Percentiles rank a stretch among this genome's conserved stretches.
These are phyloP conservation scores for Nannoperca obscura DNA, from an alignment of 2,797 vertebrate genomes.

Conservation along the genomic window DNA sequence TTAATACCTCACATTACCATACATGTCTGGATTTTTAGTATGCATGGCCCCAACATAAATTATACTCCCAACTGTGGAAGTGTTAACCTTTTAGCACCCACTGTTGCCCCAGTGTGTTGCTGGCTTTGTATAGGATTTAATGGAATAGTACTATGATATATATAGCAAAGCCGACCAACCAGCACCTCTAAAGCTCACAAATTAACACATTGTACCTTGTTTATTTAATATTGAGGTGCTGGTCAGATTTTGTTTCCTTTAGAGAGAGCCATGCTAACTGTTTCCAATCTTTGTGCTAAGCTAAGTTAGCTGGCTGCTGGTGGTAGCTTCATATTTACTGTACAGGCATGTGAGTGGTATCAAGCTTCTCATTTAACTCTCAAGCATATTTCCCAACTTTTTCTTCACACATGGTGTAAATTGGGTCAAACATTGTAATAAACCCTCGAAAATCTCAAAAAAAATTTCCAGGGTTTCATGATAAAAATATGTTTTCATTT, in stretches of 20 bases:
- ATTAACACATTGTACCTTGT: too few relatives aligned
- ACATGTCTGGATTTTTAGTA: background rate
- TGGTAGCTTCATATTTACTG: background rate
- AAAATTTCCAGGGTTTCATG: background rate
- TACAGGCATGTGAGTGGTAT: background rate
- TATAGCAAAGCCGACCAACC: slow-evolving; percentile 3
- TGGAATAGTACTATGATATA: background rate
- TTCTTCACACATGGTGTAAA: background rate
- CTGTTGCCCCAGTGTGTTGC: background rate
- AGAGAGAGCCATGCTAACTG: background rate
- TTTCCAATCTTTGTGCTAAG: background rate
- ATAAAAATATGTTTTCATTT: background rate
- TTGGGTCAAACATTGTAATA: background rate
- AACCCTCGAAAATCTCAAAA: background rate
- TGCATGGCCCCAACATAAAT: background rate
- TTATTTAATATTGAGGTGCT: background rate
- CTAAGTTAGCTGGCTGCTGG: background rate
- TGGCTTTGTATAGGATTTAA: background rate
- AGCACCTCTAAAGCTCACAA: background rate
- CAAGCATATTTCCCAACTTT: background rate
- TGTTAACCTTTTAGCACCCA: background rate
- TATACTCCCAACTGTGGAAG: background rate
- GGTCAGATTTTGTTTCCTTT: background rate
- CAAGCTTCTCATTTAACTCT: background rate
- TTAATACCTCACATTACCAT: background rate